Base-by-base conservation (phyloP, 2,888 invertebrate species). In the Scaptomyza caliginosa region DNA sequence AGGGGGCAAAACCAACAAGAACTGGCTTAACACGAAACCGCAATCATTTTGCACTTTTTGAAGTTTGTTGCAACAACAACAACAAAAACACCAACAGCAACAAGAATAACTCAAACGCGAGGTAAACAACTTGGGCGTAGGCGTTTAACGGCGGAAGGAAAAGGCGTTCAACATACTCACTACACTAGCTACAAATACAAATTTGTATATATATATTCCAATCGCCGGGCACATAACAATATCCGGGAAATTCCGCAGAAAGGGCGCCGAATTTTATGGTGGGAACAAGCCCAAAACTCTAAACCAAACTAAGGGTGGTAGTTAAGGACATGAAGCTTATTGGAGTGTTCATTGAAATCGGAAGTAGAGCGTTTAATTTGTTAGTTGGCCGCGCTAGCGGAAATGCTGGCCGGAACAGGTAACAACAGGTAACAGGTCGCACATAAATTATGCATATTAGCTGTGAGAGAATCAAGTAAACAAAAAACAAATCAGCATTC, bases 31-130 rank as follows among this genome's bases (percentile, higher is more conserved):
- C 86, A 79, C 49, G 78, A 73, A 88, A 73, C 87, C 87, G 87
- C 88, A 88, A 84, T 77, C 78, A 87, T 87, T 88, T 85, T 75
- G 88, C 88, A 85, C 79, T 81, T 81, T 86, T 74, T 45, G 59
- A 51, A 67, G 64, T 60, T 64, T 50, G 59, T 30, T 42, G 26
- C 4, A 60, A 23, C 50, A 70, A 49, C 51, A 65, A 55, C 24
- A 39, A 28, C 45, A 58, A 56, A 10, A 65, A 30, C 52, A 57
- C 24, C 54, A 57, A 54, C 65, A 54, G 39, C 30, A 52, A 30
- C 36, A 40, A 40, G n/a, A 39, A 40, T n/a, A 23, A 51, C 32
- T 34, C 34, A 26, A 30, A 30, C 28, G 19, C 19, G 19, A 30
- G 19, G 45, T 19, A 32, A 46, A 21, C 21, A 46, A 21, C 46